Conservation (phyloP, 2,888 invertebrate genomes). For the Caenorhabditis doughertyi region DNA sequence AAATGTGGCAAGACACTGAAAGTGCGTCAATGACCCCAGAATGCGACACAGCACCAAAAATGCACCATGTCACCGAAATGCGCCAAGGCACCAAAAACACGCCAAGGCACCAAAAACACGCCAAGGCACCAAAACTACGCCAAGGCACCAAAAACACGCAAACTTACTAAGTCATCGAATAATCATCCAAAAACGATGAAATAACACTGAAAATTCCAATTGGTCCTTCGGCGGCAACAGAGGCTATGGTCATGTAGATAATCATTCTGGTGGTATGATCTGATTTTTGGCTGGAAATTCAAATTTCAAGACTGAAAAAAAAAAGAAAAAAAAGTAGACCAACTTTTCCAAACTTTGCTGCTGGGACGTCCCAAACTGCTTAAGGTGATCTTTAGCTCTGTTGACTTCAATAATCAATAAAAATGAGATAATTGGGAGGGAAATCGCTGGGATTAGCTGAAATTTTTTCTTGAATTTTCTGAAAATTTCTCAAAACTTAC, state of each 20-base stretch:
- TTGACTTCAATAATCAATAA: background rate
- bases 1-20: no score
- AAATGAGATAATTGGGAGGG: background rate
- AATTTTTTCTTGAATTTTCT: no score
- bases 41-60: no score
- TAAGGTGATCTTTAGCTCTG: background rate
- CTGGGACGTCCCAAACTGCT: background rate
- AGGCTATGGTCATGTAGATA: background rate
- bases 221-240: background rate
- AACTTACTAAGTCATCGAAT: background rate
- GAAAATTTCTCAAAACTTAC: background rate
- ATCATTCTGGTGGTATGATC: background rate
- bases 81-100: no score
- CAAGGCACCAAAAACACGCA: no score
- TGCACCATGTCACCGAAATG: no score
- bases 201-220: background rate
- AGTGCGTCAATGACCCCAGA: no score
- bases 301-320: background rate
- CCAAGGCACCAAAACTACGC: no score
- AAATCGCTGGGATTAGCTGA: background rate
- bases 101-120: no score
- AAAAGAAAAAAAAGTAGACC: no score
- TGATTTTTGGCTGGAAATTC: background rate
- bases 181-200: background rate
- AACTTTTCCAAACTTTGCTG: background rate